Evolutionary conservation across 2,113 vertebrate species (phyloP).

Genomic region (Mus pahari): DNA sequence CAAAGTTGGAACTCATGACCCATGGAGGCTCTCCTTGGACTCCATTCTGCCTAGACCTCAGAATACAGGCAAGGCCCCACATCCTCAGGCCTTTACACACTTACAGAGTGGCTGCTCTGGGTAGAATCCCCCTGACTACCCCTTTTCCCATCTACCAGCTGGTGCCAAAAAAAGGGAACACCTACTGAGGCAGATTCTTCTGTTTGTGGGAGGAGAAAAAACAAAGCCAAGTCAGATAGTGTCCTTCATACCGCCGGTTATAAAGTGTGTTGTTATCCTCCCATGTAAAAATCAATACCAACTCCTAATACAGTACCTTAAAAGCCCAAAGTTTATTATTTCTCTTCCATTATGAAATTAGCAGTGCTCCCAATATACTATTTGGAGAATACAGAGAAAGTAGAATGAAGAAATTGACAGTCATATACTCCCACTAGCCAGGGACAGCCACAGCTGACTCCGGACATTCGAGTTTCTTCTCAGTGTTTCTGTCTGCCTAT

Average conservation of each 20-base stretch:
- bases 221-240: background rate
- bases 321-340: slow-evolving; percentile 30
- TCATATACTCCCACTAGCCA: rapidly evolving
- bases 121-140: background rate
- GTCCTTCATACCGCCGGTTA: background rate
- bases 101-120: background rate
- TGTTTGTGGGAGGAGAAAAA: background rate
- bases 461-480: background rate
- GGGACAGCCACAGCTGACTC: background rate
- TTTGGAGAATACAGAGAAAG: background rate
- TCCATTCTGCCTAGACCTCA: background rate
- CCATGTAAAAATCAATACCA: background rate
- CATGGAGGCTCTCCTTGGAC: rapidly evolving
- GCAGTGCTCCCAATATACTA: background rate
- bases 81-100: rapidly evolving
- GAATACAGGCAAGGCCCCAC: rapidly evolving
- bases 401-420: background rate
- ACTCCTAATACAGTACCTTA: background rate
- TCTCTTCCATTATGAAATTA: slow-evolving; percentile 29
- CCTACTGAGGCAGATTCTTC: rapidly evolving
- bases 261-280: background rate
- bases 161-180: background rate
- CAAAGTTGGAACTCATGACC: too few species aligned
- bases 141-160: background rate
- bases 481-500: background rate